Evolutionary conservation across 2,888 invertebrate species (phyloP).

Genomic region (Lottia gigantea): DNA sequence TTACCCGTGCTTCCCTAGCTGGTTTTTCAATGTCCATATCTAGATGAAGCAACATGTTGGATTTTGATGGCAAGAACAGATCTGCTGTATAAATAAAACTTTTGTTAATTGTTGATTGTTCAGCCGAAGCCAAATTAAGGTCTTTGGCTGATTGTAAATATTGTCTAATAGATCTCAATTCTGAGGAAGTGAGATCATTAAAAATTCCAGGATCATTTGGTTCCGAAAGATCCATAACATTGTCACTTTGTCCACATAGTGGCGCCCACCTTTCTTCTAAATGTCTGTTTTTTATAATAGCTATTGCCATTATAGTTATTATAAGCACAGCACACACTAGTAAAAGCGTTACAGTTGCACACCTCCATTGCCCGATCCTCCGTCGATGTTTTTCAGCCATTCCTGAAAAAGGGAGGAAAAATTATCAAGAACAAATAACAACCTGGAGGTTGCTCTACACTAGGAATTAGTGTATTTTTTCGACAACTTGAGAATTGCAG

Average conservation of each 20-base stretch:
- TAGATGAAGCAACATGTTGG: constrained; percentile 32
- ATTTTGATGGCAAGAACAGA: constrained; percentile 39
- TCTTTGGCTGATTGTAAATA: constrained; percentile 31
- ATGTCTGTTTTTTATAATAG: constrained; percentile 19
- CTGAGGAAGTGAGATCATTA: background rate
- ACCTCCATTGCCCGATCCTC: constrained; percentile 27
- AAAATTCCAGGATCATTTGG: background rate
- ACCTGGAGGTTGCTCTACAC: no score
- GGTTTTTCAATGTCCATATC: constrained; percentile 34
- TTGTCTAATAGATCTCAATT: constrained; percentile 26
- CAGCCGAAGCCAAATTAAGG: constrained; percentile 29
- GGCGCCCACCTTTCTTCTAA: constrained; percentile 9
- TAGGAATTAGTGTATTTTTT: no score
- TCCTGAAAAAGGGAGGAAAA: background rate
- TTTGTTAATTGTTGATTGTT: constrained; percentile 16
- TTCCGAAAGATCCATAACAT: constrained; percentile 14
- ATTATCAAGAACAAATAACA: no score
- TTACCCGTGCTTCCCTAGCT: constrained; percentile 39
- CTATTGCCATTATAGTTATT: constrained; percentile 24
- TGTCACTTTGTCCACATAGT: constrained; percentile 7
- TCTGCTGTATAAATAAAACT: constrained; percentile 41
- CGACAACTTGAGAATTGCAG: no score
- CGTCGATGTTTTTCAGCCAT: constrained; percentile 24
- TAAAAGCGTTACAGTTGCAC: constrained; percentile 28
- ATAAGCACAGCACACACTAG: constrained; percentile 33